These are phyloP conservation scores for Liposcelis brunnea DNA, from an alignment of 2,888 invertebrate species.

Conservation along the genomic window DNA sequence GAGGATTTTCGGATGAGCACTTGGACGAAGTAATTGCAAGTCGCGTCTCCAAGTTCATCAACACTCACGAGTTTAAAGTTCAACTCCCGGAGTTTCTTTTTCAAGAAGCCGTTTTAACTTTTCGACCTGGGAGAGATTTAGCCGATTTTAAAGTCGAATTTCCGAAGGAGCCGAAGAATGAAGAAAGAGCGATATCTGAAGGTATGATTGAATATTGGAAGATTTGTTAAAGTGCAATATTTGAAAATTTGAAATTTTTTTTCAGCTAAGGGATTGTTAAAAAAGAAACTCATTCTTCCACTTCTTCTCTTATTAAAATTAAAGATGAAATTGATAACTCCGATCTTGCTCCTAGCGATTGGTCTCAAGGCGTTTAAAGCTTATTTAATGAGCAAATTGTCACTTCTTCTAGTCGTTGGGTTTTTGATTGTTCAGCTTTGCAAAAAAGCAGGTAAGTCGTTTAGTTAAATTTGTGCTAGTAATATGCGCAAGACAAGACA, in stretches of 20 bases:
- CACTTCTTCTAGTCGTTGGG: slow-evolving; percentile 61
- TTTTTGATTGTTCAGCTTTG: slow-evolving; percentile 63
- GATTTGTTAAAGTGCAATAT: neutral
- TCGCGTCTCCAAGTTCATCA: slow-evolving; percentile 49
- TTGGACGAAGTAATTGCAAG: slow-evolving; percentile 59
- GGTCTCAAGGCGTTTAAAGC: slow-evolving; percentile 72
- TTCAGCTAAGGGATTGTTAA: slow-evolving; percentile 54
- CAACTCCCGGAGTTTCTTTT: slow-evolving; percentile 55
- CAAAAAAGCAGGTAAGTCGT: slow-evolving; percentile 51
- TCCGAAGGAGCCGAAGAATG: slow-evolving; percentile 17
- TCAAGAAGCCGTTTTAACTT: slow-evolving; percentile 37
- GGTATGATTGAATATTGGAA: slow-evolving; percentile 14
- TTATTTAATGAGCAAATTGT: slow-evolving; percentile 64
- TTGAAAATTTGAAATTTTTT: slow-evolving; percentile 16
- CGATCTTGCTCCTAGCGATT: slow-evolving; percentile 59
- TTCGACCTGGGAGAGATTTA: slow-evolving; percentile 22
- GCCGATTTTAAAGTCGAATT: slow-evolving; percentile 28
- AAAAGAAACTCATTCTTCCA: slow-evolving; percentile 69
- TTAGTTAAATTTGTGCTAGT: neutral
- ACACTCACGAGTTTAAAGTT: slow-evolving; percentile 55
- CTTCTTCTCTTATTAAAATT: slow-evolving; percentile 61
- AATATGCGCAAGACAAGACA: slow-evolving; percentile 21
- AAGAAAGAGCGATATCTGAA: slow-evolving; percentile 16
- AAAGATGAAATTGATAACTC: slow-evolving; percentile 70
- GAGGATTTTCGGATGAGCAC: slow-evolving; percentile 33